phyloP scores from a whole-genome alignment of 2,113 vertebrate genomes.

The Progne subis region DNA sequence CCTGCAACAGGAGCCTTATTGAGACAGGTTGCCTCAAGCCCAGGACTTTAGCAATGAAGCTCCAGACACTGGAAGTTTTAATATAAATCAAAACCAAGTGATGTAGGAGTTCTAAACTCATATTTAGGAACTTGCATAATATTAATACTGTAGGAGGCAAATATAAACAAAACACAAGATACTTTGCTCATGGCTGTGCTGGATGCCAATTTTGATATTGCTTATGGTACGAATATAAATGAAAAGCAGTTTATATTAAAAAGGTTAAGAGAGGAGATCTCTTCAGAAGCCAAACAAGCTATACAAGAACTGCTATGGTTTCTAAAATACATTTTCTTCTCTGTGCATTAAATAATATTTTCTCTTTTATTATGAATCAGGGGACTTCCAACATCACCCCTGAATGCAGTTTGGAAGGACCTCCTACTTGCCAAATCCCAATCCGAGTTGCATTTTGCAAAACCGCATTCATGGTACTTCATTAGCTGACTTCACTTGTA shows the following conservation, averaged over 20 bases:
- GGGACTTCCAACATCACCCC: background rate
- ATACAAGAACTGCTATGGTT: background rate
- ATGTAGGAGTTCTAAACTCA: background rate
- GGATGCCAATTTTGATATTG: background rate
- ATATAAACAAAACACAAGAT: background rate
- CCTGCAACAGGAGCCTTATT: background rate
- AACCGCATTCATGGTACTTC: background rate
- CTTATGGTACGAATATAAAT: background rate
- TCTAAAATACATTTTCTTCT: background rate
- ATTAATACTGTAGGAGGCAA: background rate
- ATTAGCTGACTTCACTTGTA: background rate
- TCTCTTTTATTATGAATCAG: background rate
- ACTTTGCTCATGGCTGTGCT: background rate
- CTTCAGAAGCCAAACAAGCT: background rate
- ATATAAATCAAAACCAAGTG: slow-evolving; percentile 14
- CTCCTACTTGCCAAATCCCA: background rate
- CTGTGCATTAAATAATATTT: background rate
- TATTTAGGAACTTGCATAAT: background rate
- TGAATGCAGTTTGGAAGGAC: background rate
- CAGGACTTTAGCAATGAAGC: background rate
- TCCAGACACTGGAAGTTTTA: background rate
- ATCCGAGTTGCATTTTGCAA: background rate
- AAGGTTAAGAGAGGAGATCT: background rate
- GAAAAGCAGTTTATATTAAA: background rate
- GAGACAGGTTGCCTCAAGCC: background rate